These are phyloP conservation scores for Stichopus chloronotus DNA, from an alignment of 35 echinoderm and acorn worm genomes.

Conservation along the genomic window DNA sequence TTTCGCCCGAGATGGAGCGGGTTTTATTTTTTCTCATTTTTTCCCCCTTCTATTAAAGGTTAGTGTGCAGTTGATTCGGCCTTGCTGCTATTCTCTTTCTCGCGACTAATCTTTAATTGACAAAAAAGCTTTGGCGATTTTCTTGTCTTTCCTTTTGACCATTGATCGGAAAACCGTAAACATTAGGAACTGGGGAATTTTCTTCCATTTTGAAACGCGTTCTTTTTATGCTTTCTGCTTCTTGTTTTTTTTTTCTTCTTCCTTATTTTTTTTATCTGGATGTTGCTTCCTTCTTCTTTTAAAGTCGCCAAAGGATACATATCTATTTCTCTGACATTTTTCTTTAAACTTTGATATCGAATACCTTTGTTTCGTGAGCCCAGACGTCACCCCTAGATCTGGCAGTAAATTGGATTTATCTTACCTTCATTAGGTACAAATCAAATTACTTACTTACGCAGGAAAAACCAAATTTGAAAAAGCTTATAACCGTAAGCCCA, in stretches of 20 bases:
- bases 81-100: neutral
- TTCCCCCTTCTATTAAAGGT: neutral
- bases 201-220: neutral
- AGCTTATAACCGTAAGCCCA: constrained; percentile 48
- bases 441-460: constrained; percentile 50
- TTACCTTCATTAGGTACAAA: constrained; percentile 47
- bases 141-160: neutral
- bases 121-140: constrained; percentile 28
- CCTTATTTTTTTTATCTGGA: too few relatives aligned
- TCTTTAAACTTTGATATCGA: constrained; percentile 42
- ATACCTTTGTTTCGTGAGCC: constrained; percentile 38
- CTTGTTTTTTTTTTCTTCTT: too few relatives aligned
- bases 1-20: neutral
- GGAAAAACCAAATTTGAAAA: constrained; percentile 54
- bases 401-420: constrained; percentile 45
- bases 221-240: too few relatives aligned
- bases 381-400: constrained; percentile 44
- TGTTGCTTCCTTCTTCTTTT: too few relatives aligned
- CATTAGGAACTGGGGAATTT: constrained; percentile 21
- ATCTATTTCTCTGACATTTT: constrained; percentile 32
- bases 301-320: constrained; percentile 38
- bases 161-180: constrained; percentile 45
- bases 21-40: too few relatives aligned
- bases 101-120: constrained; percentile 17
- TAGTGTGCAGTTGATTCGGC: neutral